Evolutionary conservation across 2,888 invertebrate genomes (phyloP).

Genomic region (Rambutsinella grinnellia): DNA sequence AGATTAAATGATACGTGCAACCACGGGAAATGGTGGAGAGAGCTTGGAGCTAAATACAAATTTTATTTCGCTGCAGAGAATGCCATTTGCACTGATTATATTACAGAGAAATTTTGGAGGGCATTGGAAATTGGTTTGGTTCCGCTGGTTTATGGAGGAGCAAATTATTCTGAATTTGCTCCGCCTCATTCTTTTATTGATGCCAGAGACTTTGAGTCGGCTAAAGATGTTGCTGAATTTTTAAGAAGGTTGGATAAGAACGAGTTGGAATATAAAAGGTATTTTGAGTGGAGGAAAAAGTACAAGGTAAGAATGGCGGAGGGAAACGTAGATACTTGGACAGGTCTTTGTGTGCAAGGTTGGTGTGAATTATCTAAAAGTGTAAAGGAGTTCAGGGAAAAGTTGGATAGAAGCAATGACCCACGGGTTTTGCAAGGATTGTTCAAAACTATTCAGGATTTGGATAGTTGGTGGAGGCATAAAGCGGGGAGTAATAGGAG

Average conservation of each 20-base stretch:
- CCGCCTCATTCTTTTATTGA: slow-evolving; percentile 21
- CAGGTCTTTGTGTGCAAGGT: no score
- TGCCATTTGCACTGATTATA: slow-evolving; percentile 38
- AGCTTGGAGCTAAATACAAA: neutral
- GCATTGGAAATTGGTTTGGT: slow-evolving; percentile 28
- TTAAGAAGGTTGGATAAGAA: no score
- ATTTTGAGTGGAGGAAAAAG: no score
- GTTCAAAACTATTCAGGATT: no score
- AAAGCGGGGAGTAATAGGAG: no score
- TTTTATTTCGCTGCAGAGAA: slow-evolving; percentile 37
- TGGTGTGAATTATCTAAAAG: no score
- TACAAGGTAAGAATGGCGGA: slow-evolving; percentile 7
- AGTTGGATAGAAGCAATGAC: no score
- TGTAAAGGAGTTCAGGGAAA: no score
- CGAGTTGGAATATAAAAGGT: no score
- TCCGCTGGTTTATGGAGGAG: no score
- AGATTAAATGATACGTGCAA: neutral
- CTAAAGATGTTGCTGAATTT: neutral
- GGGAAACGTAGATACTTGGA: neutral
- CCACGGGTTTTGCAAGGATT: no score
- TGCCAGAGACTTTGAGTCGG: neutral
- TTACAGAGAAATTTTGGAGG: slow-evolving; percentile 50
- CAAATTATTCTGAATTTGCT: neutral
- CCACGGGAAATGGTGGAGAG: slow-evolving; percentile 6
- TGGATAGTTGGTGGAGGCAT: no score